Evolutionary conservation across 2,888 invertebrate species (phyloP).

Genomic region (Iphiclides podalirius): DNA sequence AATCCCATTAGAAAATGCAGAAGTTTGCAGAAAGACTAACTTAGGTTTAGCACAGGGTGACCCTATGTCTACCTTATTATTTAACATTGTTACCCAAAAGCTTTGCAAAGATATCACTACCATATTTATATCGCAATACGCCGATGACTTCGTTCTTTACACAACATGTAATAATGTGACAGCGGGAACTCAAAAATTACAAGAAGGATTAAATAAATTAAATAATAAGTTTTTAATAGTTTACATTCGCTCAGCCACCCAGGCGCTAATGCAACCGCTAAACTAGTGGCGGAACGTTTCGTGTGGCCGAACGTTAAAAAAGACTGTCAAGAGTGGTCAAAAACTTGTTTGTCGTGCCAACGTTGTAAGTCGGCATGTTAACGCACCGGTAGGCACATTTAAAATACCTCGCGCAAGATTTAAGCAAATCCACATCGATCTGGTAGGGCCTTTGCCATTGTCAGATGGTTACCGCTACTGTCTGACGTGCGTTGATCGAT

Average conservation of each 20-base stretch:
- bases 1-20: too few relatives aligned
- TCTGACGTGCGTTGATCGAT: conserved; percentile 21
- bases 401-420: conserved; percentile 33
- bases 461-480: conserved; percentile 25
- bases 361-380: conserved; percentile 27
- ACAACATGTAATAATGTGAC: too few relatives aligned
- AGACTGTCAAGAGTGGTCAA: neutral
- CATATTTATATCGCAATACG: too few relatives aligned
- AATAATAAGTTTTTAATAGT: neutral
- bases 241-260: too few relatives aligned
- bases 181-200: too few relatives aligned
- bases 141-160: too few relatives aligned
- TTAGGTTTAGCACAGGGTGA: too few relatives aligned
- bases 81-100: too few relatives aligned
- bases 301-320: neutral
- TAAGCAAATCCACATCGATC: conserved; percentile 32
- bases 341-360: neutral
- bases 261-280: neutral
- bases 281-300: neutral
- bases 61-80: too few relatives aligned
- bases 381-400: conserved; percentile 29
- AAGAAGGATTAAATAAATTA: neutral
- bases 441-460: conserved; percentile 22
- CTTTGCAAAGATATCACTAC: too few relatives aligned
- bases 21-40: too few relatives aligned